Conservation (phyloP, 2,797 vertebrate species). For the Triplophysa yarkandensis region DNA sequence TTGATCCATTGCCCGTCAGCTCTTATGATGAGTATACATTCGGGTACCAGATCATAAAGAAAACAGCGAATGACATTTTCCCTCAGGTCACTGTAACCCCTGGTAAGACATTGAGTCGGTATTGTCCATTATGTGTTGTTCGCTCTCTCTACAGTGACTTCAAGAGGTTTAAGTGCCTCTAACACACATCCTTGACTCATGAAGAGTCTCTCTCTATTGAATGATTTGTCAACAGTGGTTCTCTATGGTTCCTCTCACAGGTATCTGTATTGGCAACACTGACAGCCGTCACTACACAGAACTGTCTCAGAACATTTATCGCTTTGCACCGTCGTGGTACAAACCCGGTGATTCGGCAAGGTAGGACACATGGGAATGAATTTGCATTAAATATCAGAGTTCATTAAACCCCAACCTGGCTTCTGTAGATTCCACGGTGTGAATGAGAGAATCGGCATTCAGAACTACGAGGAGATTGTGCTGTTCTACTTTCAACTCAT, state of each 20-base stretch:
- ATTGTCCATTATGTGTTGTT: neutral
- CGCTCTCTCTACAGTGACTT: neutral
- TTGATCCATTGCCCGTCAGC: slow-evolving; percentile 87
- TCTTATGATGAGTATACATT: slow-evolving; percentile 80
- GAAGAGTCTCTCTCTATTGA: neutral
- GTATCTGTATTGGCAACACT: slow-evolving; percentile 85
- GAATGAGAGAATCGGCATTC: slow-evolving; percentile 90
- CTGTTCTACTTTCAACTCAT: slow-evolving; percentile 87
- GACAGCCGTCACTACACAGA: slow-evolving; percentile 89
- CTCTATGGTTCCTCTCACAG: slow-evolving; percentile 67
- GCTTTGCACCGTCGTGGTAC: slow-evolving; percentile 82
- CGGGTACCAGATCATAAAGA: slow-evolving; percentile 87
- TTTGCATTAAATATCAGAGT: neutral
- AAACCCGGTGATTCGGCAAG: slow-evolving; percentile 74
- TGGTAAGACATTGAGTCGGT: slow-evolving; percentile 70
- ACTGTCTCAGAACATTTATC: slow-evolving; percentile 82
- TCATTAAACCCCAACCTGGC: neutral
- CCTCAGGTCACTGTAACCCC: slow-evolving; percentile 82
- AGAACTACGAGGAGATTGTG: slow-evolving; percentile 83
- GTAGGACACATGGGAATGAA: slow-evolving; percentile 67
- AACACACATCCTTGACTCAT: slow-evolving; percentile 19
- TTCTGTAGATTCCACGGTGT: slow-evolving; percentile 85
- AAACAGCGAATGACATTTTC: slow-evolving; percentile 84
- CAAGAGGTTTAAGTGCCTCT: slow-evolving; percentile 16
- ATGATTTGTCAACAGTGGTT: neutral